phyloP scores from a whole-genome alignment of 2,113 vertebrate species.

The Willisornis vidua region DNA sequence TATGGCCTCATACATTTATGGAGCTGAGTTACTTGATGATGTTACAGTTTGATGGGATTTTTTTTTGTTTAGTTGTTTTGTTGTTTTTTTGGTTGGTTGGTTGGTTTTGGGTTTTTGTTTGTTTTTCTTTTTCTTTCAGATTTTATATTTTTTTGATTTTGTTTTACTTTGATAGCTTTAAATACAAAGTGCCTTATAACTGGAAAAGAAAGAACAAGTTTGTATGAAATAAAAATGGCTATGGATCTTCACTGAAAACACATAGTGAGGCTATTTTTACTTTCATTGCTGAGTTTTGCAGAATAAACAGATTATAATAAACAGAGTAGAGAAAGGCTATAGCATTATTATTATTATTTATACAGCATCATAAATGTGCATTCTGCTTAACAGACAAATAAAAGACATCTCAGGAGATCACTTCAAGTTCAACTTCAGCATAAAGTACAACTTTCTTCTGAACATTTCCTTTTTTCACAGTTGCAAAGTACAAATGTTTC shows the following conservation, averaged over 20 bases:
- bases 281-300: constrained; percentile 54
- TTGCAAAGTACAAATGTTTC: neutral
- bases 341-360: constrained; percentile 64
- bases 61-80: neutral
- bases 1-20: neutral
- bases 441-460: constrained; percentile 14
- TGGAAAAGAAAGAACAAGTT: neutral
- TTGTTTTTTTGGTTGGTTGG: too few relatives aligned
- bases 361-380: constrained; percentile 29
- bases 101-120: neutral
- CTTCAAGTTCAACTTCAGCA: constrained; percentile 31
- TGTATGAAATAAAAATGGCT: constrained; percentile 30
- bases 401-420: constrained; percentile 52
- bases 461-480: neutral
- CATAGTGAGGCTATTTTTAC: constrained; percentile 17
- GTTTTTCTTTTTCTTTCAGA: neutral
- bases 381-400: constrained; percentile 67
- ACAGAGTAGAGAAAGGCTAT: constrained; percentile 35
- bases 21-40: neutral
- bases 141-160: neutral
- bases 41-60: neutral
- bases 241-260: constrained; percentile 5
- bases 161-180: constrained; percentile 17
- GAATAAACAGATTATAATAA: constrained; percentile 63
- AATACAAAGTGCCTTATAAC: neutral